These are phyloP conservation scores for Aphelenchoides besseyi DNA, from an alignment of 1,140 invertebrate species.

Conservation along the genomic window DNA sequence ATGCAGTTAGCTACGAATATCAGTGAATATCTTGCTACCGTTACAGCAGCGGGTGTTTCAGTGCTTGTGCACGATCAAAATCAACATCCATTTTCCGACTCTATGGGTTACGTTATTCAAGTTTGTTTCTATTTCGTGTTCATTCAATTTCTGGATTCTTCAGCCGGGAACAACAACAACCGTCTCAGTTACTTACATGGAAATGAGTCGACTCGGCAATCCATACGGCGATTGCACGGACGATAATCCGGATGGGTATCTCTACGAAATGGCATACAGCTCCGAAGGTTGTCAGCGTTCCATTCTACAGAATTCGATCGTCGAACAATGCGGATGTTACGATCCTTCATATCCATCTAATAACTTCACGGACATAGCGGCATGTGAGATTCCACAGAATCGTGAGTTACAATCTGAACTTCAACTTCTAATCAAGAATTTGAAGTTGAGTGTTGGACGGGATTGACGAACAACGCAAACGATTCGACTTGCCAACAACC, in stretches of 20 bases:
- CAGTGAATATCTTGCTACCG: conserved; percentile 33
- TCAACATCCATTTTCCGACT: conserved; percentile 35
- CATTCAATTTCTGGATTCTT: conserved; percentile 12
- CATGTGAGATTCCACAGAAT: conserved; percentile 31
- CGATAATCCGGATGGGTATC: conserved; percentile 28
- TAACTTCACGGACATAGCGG: background rate
- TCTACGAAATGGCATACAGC: conserved; percentile 27
- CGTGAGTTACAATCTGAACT: conserved; percentile 18
- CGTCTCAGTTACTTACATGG: background rate
- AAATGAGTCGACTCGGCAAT: conserved; percentile 12
- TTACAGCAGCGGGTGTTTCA: conserved; percentile 31
- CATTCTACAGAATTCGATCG: conserved; percentile 21
- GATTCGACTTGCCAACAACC: conserved; percentile 18
- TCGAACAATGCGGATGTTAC: conserved; percentile 21
- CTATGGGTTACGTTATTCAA: conserved; percentile 10
- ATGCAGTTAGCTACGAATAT: conserved; percentile 31
- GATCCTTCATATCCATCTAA: conserved; percentile 30
- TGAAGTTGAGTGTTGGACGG: conserved; percentile 31
- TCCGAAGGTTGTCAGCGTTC: conserved; percentile 39
- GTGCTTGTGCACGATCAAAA: conserved; percentile 39
- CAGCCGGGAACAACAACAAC: conserved; percentile 7
- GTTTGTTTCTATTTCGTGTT: background rate
- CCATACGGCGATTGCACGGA: conserved; percentile 32
- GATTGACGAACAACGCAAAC: conserved; percentile 6
- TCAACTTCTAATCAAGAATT: conserved; percentile 16